Percentiles rank a stretch among this genome's conserved stretches.
Evolutionary conservation across 2,797 vertebrate species (phyloP).

Genomic region (Margarornis squamiger): DNA sequence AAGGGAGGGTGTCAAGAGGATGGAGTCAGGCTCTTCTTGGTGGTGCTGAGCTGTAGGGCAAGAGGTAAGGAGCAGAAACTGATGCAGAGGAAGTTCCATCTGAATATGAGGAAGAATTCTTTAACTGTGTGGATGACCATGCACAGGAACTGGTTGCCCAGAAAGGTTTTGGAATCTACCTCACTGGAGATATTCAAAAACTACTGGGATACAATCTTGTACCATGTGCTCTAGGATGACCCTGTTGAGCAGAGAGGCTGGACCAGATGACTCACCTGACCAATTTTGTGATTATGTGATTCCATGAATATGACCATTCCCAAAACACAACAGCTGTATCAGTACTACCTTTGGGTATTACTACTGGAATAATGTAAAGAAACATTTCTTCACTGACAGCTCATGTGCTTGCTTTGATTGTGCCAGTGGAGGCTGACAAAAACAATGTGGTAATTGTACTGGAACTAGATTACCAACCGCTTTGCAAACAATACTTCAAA

Average conservation of each 20-base stretch:
- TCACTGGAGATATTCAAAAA: not conserved
- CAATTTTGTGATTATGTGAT: not conserved
- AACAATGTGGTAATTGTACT: not conserved
- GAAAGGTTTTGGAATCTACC: not conserved
- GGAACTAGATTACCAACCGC: not conserved
- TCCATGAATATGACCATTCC: not conserved
- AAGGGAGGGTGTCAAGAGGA: not conserved
- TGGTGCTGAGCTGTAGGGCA: not conserved
- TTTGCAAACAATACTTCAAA: not conserved
- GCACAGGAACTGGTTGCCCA: not conserved
- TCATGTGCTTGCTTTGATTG: not conserved
- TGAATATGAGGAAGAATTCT: not conserved
- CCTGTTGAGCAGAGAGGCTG: not conserved
- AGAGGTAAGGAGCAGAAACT: not conserved
- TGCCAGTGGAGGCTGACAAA: not conserved
- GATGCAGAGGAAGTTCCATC: not conserved
- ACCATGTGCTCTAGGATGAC: not conserved
- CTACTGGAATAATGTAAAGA: not conserved
- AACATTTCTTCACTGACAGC: not conserved
- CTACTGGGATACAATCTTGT: rapidly evolving
- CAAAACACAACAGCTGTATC: not conserved
- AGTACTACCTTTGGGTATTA: not conserved
- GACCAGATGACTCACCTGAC: not conserved
- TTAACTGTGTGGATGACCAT: not conserved
- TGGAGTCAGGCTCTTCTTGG: not conserved